Conservation (phyloP, 2,888 invertebrate genomes). For the Troglohyphantes excavatus region DNA sequence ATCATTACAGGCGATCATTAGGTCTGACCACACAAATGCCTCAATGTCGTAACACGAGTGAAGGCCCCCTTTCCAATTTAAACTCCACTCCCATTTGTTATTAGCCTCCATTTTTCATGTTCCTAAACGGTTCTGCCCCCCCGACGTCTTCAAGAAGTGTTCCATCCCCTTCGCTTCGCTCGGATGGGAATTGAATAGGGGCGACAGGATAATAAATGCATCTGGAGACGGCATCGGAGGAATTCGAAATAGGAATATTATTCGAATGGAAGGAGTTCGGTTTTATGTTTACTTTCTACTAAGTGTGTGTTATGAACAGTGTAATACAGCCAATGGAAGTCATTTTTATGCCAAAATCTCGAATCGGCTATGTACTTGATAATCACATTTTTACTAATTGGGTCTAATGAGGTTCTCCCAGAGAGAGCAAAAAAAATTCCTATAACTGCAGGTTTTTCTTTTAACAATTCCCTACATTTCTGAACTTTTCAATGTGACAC, state of each 20-base stretch:
- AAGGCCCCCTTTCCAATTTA: slow-evolving; percentile 41
- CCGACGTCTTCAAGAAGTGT: too few relatives aligned
- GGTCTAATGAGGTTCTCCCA: too few relatives aligned
- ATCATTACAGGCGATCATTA: slow-evolving; percentile 71
- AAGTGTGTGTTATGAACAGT: too few relatives aligned
- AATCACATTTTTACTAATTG: too few relatives aligned
- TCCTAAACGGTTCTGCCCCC: slow-evolving; percentile 51
- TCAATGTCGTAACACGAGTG: slow-evolving; percentile 65
- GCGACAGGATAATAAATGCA: slow-evolving; percentile 26
- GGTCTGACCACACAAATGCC: slow-evolving; percentile 75
- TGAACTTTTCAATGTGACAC: too few relatives aligned
- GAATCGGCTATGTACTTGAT: too few relatives aligned
- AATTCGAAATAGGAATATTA: neutral
- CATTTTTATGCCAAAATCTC: too few relatives aligned
- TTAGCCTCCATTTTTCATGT: slow-evolving; percentile 69
- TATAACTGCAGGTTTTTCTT: too few relatives aligned
- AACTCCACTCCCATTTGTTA: slow-evolving; percentile 75
- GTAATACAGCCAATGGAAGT: too few relatives aligned
- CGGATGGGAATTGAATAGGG: slow-evolving; percentile 42
- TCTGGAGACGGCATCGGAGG: slow-evolving; percentile 1
- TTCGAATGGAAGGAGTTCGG: neutral
- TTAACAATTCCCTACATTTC: too few relatives aligned
- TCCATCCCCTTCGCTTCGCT: neutral
- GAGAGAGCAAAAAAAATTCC: too few relatives aligned
- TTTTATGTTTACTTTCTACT: too few relatives aligned